Percentiles rank a stretch among this genome's conserved stretches.
These are phyloP conservation scores for Limnothrissa miodon DNA, from an alignment of 2,113 vertebrate genomes.

Conservation along the genomic window DNA sequence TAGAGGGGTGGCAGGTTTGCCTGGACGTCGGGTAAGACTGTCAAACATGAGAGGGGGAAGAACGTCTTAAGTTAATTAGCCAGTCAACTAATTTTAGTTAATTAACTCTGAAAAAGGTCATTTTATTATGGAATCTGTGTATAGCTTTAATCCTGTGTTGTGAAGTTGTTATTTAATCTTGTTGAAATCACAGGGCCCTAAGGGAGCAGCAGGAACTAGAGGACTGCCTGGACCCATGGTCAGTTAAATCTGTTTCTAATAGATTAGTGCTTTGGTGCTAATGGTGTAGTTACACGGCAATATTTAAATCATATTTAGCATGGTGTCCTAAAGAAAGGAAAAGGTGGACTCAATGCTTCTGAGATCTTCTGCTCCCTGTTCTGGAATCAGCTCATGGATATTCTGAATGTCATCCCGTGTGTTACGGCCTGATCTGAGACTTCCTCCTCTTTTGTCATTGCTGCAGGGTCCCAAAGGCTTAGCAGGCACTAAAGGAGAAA, in stretches of 20 bases:
- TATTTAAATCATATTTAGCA: neutral
- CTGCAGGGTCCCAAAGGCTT: conserved; percentile 78
- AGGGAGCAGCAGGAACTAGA: conserved; percentile 69
- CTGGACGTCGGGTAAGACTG: conserved; percentile 73
- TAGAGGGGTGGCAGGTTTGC: conserved; percentile 71
- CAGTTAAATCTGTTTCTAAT: conserved; percentile 45
- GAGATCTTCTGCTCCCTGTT: neutral
- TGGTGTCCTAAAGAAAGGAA: neutral
- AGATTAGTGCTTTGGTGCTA: neutral
- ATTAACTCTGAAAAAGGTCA: neutral
- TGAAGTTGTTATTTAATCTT: conserved; percentile 27
- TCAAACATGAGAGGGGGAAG: neutral
- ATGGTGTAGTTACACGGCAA: neutral
- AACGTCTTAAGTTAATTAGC: neutral
- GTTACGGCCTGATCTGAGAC: neutral
- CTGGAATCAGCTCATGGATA: neutral
- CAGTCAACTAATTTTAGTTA: too few species aligned
- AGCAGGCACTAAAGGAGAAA: conserved; percentile 75
- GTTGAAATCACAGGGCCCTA: conserved; percentile 69
- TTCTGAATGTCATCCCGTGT: neutral
- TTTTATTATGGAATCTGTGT: neutral
- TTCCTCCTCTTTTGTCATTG: neutral
- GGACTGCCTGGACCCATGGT: conserved; percentile 72
- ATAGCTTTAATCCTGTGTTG: neutral
- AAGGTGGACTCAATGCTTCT: neutral